Evolutionary conservation across 2,888 invertebrate genomes (phyloP).

Genomic region (Platerodrilus igneus): DNA sequence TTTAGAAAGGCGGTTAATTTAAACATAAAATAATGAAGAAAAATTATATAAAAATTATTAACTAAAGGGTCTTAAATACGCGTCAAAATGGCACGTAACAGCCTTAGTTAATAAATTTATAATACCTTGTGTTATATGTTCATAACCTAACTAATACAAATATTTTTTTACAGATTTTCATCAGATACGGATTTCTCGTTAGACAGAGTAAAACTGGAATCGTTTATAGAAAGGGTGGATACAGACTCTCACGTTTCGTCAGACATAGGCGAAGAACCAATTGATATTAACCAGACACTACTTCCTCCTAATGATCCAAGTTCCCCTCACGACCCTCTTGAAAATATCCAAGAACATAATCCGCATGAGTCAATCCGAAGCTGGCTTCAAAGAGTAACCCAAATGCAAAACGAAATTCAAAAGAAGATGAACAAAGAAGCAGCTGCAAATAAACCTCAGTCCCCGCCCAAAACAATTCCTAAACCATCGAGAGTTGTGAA

Average conservation of each 20-base stretch:
- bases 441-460: slow-evolving; percentile 38
- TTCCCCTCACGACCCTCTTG: slow-evolving; percentile 34
- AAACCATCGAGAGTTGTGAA: slow-evolving; percentile 57
- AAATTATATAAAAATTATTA: no score
- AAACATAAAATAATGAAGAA: no score
- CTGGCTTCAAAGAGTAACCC: slow-evolving; percentile 72
- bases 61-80: no score
- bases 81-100: no score
- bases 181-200: slow-evolving; percentile 17
- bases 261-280: slow-evolving; percentile 32
- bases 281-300: slow-evolving; percentile 16
- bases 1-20: no score
- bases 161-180: slow-evolving; percentile 12
- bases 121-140: no score
- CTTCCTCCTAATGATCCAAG: slow-evolving; percentile 4
- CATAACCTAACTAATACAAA: no score
- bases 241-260: slow-evolving; percentile 41
- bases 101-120: no score
- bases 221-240: slow-evolving; percentile 44
- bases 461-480: slow-evolving; percentile 29
- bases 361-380: slow-evolving; percentile 65
- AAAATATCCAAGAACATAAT: slow-evolving; percentile 44
- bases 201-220: slow-evolving; percentile 40
- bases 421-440: slow-evolving; percentile 37
- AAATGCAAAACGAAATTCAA: slow-evolving; percentile 60